These are phyloP conservation scores for Onychostruthus taczanowskii DNA, from an alignment of 2,113 vertebrate species.

Conservation along the genomic window DNA sequence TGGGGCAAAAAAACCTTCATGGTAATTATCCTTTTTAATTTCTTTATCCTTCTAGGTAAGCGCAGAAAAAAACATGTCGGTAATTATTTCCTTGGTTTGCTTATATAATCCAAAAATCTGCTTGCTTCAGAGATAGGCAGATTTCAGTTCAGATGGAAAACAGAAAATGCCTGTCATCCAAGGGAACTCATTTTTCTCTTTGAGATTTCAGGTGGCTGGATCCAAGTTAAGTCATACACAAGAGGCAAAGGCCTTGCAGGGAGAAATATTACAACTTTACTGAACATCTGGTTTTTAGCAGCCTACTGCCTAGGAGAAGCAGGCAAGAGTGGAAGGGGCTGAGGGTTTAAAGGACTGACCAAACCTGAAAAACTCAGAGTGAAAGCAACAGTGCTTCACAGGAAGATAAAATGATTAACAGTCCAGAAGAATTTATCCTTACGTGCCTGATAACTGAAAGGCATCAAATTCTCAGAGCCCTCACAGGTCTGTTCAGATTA, in stretches of 20 bases:
- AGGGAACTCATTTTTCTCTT: neutral
- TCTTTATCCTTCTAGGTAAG: neutral
- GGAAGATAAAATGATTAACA: neutral
- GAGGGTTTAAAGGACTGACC: neutral
- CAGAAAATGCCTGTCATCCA: neutral
- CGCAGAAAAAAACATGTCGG: neutral
- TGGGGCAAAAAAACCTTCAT: neutral
- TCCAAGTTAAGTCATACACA: neutral
- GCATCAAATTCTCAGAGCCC: neutral
- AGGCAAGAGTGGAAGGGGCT: neutral
- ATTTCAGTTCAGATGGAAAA: neutral
- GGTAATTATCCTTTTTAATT: neutral
- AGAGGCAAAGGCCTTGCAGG: neutral
- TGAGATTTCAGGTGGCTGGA: neutral
- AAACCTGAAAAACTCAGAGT: neutral
- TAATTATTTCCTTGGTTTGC: neutral
- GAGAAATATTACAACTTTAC: neutral
- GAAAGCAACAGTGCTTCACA: neutral
- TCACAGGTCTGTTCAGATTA: neutral
- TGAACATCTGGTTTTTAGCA: fast-evolving
- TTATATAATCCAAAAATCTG: neutral
- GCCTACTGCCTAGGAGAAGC: neutral
- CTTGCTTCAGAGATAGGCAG: neutral
- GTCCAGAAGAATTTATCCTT: neutral
- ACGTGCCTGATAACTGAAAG: neutral